Conservation (phyloP, 2,797 vertebrate species). For the Chlorospingus flavigularis region DNA sequence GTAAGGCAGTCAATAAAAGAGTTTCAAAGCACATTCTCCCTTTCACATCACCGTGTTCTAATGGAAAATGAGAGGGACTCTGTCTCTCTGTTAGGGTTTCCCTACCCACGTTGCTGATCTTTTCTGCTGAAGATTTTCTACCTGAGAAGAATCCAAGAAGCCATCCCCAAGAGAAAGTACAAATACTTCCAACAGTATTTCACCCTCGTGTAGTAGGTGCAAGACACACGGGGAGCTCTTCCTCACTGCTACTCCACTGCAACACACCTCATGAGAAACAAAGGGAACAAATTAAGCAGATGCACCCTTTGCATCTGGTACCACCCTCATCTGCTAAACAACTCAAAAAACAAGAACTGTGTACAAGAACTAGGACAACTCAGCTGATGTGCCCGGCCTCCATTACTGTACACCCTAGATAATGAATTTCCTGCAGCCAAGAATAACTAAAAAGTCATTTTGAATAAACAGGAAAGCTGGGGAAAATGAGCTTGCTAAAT, state of each 20-base stretch:
- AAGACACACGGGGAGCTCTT: background rate
- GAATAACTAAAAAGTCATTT: background rate
- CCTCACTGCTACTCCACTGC: background rate
- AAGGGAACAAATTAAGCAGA: background rate
- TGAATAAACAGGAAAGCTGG: background rate
- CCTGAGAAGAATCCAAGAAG: background rate
- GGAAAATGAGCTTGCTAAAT: background rate
- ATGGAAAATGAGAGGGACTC: background rate
- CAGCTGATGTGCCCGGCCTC: fast-evolving
- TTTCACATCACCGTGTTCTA: background rate
- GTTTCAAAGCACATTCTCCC: background rate
- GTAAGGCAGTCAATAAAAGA: background rate
- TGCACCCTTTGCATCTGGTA: background rate
- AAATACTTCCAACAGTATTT: background rate
- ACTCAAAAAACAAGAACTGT: background rate
- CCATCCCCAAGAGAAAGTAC: background rate
- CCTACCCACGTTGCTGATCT: background rate
- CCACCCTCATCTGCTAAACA: background rate
- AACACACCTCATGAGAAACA: background rate
- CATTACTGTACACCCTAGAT: background rate
- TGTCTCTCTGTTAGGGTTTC: background rate
- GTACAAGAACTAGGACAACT: background rate
- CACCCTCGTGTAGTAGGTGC: background rate
- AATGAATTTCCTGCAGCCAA: background rate
- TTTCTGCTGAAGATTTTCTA: background rate